Conservation (phyloP, 2,797 vertebrate genomes). For the Argya squamiceps region DNA sequence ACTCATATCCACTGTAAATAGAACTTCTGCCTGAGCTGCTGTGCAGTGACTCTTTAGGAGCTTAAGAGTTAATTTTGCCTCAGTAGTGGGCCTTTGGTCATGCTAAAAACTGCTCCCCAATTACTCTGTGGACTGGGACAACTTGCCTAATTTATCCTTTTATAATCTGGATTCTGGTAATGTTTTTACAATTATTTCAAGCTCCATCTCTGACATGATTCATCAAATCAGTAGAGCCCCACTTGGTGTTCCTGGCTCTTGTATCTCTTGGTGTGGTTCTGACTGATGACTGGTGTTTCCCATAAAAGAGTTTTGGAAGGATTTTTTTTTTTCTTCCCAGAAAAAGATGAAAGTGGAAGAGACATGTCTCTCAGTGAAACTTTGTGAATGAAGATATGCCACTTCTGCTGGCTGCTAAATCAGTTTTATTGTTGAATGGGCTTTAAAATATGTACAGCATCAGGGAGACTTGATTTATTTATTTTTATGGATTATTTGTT, state of each 20-base stretch:
- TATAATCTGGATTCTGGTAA: constrained; percentile 65
- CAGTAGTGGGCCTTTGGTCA: constrained; percentile 35
- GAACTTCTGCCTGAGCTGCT: constrained; percentile 56
- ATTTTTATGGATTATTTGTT: not conserved
- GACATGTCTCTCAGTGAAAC: constrained; percentile 11
- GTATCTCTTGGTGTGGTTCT: constrained; percentile 53
- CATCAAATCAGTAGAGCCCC: constrained; percentile 26
- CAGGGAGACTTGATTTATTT: not conserved
- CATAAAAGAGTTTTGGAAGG: constrained; percentile 39
- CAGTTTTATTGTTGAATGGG: not conserved
- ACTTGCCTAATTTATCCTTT: constrained; percentile 36
- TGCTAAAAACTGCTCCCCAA: constrained; percentile 3
- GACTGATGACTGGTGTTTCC: constrained; percentile 24
- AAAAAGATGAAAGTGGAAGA: constrained; percentile 49
- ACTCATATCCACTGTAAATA: constrained; percentile 58
- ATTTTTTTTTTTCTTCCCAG: not conserved
- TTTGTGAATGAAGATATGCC: constrained; percentile 19
- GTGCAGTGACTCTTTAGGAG: constrained; percentile 42
- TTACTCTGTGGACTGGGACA: constrained; percentile 9
- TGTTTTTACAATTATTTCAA: constrained; percentile 65
- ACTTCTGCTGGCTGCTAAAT: not conserved
- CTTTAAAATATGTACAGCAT: not conserved
- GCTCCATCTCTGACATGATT: constrained; percentile 45
- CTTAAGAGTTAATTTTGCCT: constrained; percentile 50
- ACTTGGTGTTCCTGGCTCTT: constrained; percentile 46